phyloP scores from a whole-genome alignment of 2,888 invertebrate species.

The Galeruca laticollis region DNA sequence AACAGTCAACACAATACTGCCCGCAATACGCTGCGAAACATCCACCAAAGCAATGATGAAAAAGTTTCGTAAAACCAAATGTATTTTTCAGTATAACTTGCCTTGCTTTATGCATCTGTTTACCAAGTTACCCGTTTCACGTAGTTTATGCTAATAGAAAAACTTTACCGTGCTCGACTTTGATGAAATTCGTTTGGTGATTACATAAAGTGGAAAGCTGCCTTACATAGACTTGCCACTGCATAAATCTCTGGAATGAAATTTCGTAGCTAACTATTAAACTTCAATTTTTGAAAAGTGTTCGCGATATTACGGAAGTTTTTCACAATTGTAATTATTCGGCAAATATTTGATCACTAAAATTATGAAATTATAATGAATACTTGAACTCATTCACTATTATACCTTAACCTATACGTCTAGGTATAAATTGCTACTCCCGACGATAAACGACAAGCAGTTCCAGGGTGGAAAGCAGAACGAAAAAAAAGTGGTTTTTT shows the following conservation, averaged over 20 bases:
- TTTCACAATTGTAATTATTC: no score
- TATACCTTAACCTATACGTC: no score
- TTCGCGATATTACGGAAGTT: not conserved
- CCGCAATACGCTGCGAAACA: not conserved
- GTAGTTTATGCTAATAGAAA: constrained; percentile 31
- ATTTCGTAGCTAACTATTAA: constrained; percentile 13
- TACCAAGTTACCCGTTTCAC: constrained; percentile 18
- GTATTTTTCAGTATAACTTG: constrained; percentile 10
- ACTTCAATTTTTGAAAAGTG: not conserved
- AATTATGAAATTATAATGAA: no score
- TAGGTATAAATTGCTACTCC: no score
- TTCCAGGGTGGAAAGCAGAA: no score
- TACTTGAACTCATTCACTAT: no score
- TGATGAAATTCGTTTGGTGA: constrained; percentile 25
- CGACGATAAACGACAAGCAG: no score
- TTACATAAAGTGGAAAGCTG: constrained; percentile 25
- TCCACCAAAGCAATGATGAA: constrained; percentile 7
- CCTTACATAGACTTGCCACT: constrained; percentile 22
- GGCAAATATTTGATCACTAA: no score
- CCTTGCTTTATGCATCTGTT: constrained; percentile 17
- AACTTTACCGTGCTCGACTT: constrained; percentile 15
- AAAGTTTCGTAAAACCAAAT: constrained; percentile 6
- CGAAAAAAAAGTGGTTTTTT: no score
- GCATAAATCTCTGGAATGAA: constrained; percentile 23
- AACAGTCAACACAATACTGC: not conserved